Base-by-base conservation (phyloP, 2,797 vertebrate genomes). In the Myioborus miniatus region DNA sequence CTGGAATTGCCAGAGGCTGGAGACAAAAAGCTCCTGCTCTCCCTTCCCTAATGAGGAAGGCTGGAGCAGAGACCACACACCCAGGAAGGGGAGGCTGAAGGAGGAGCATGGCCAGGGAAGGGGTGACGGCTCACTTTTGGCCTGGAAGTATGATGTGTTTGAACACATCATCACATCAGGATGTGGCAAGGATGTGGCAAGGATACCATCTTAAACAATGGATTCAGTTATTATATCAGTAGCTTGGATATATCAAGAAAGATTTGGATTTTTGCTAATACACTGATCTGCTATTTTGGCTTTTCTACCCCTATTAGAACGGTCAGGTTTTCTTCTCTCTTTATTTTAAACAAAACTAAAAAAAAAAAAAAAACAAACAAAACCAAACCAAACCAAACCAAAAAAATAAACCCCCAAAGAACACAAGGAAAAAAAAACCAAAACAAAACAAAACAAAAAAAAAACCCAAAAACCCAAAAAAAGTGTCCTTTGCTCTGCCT, bases 121-220 rank as follows among this genome's bases (percentile, higher is more conserved):
- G 29, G 12, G 5, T 22, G 39, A 43, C 0, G 0, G 34, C 16
- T 62, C 46, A 37, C 50, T 63, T 82, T 72, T 1, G 5, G 19
- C 52, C 0, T 0, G 1, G 27, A 32, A 84, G 29, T 12, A 50
- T 55, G 56, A 43, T 19, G 27, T 53, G 27, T 43, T 60, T 77
- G 49, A 77, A 52, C 44, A 55, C 4, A 55, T n/a, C 32, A 55
- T n/a, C 53, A 55, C 53, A 55, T n/a, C 9, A 63, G 36, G 59
- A 34, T 0, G 0, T 9, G 30, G n/a, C 50, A 24, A 67, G n/a
- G 59, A 37, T 0, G 0, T 12, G 32, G 27, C 55, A 27, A 3
- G 2, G 27, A 62, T 14, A 62, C 20, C 27, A 62, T 41, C 20
- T 62, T 30, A 41, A 62, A 62, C 29, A 62, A 62, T 41, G 20